Evolutionary conservation across 2,888 invertebrate species (phyloP).

Genomic region (Latheticus oryzae): DNA sequence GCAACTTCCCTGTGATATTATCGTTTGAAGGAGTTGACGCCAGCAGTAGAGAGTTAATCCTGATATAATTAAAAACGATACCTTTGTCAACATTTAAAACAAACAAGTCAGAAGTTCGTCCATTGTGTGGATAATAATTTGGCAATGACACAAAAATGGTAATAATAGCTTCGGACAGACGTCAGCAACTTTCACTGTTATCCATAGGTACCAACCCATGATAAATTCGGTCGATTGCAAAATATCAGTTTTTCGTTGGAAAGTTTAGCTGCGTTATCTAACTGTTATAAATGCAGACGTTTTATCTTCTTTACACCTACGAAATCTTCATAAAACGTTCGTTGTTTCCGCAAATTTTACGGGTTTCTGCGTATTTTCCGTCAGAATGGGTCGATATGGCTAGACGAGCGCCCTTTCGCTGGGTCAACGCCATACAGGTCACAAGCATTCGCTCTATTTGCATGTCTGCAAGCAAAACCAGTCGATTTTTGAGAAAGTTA

Average conservation of each 20-base stretch:
- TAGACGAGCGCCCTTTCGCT: slow-evolving; percentile 63
- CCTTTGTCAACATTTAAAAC: not conserved
- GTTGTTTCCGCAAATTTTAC: slow-evolving; percentile 36
- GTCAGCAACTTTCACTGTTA: slow-evolving; percentile 37
- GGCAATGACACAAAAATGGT: slow-evolving; percentile 40
- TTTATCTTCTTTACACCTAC: slow-evolving; percentile 16
- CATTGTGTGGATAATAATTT: slow-evolving; percentile 22
- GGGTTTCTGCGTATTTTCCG: slow-evolving; percentile 50
- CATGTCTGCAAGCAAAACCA: slow-evolving; percentile 23
- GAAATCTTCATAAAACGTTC: slow-evolving; percentile 32
- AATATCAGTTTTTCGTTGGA: slow-evolving; percentile 21
- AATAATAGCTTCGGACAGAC: slow-evolving; percentile 25
- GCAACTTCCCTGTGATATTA: slow-evolving; percentile 39
- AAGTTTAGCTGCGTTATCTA: slow-evolving; percentile 10
- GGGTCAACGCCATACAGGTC: slow-evolving; percentile 56
- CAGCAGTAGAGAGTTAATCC: slow-evolving; percentile 17
- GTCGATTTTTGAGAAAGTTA: too few relatives aligned
- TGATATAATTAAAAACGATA: not conserved
- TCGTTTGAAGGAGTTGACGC: slow-evolving; percentile 33
- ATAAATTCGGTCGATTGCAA: slow-evolving; percentile 28
- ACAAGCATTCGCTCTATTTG: slow-evolving; percentile 32
- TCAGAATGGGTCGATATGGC: slow-evolving; percentile 66
- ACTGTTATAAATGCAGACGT: slow-evolving; percentile 12
- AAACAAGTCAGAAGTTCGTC: not conserved
- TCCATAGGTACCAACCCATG: slow-evolving; percentile 15